Evolutionary conservation across 2,797 vertebrate genomes (phyloP).

Genomic region (Hapalemur alaotrensis): DNA sequence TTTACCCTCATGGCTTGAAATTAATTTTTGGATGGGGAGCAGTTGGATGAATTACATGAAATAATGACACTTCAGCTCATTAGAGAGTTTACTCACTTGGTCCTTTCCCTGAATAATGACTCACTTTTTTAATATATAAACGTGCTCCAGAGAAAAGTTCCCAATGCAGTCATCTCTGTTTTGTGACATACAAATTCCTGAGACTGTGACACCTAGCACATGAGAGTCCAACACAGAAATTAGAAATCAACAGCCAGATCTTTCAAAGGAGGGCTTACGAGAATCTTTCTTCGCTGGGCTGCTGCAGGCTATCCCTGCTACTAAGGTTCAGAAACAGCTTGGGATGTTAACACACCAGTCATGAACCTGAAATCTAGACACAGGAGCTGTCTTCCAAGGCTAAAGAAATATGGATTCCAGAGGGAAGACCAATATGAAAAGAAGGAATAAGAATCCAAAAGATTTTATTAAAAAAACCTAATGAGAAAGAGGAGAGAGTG

Average conservation of each 20-base stretch:
- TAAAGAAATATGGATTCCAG: conserved; percentile 64
- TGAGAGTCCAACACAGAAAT: not conserved
- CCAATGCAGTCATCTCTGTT: not conserved
- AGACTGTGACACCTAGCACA: not conserved
- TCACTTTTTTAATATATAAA: conserved; percentile 9
- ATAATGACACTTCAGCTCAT: conserved; percentile 33
- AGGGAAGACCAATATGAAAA: conserved; percentile 60
- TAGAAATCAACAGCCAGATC: conserved; percentile 66
- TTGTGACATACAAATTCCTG: not conserved
- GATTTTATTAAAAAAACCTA: not conserved
- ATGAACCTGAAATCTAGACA: conserved; percentile 71
- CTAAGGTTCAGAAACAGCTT: conserved; percentile 58
- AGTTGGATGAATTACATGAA: conserved; percentile 46
- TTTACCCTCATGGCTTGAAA: conserved; percentile 39
- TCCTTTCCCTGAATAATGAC: conserved; percentile 3
- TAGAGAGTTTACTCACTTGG: conserved; percentile 40
- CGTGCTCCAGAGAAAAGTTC: not conserved
- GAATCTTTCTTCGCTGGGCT: not conserved
- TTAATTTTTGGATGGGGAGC: conserved; percentile 59
- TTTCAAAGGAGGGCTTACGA: conserved; percentile 42
- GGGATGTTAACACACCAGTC: conserved; percentile 45
- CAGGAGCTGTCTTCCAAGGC: conserved; percentile 60
- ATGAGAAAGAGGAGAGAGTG: not conserved
- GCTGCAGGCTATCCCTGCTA: not conserved
- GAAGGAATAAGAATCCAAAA: not conserved